These are phyloP conservation scores for Streblospio benedicti DNA, from an alignment of 1,140 invertebrate genomes.

Conservation along the genomic window DNA sequence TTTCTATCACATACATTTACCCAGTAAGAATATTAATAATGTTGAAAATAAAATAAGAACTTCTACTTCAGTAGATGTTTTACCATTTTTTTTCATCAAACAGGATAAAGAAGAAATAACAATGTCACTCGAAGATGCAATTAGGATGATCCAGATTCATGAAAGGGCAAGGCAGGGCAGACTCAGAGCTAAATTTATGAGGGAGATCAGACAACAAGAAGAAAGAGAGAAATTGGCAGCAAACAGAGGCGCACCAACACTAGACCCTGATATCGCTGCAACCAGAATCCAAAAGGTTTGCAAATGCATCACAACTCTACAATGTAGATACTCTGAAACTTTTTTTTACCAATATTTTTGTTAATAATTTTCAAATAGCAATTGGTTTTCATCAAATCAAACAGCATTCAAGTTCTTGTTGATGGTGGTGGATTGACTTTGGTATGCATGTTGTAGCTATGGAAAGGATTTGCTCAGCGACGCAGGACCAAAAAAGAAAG, in stretches of 20 bases:
- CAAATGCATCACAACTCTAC: too few relatives aligned
- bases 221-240: slow-evolving; percentile 36
- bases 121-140: slow-evolving; percentile 72
- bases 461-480: slow-evolving; percentile 44
- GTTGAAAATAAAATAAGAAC: too few relatives aligned
- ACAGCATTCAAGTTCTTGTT: too few relatives aligned
- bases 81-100: too few relatives aligned
- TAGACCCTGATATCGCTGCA: slow-evolving; percentile 43
- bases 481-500: slow-evolving; percentile 39
- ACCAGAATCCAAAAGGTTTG: slow-evolving; percentile 46
- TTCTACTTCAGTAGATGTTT: too few relatives aligned
- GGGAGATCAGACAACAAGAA: slow-evolving; percentile 62
- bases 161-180: slow-evolving; percentile 80
- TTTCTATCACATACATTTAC: too few relatives aligned
- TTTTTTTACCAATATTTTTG: too few relatives aligned
- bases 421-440: too few relatives aligned
- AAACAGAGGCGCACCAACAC: slow-evolving; percentile 35
- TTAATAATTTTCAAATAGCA: too few relatives aligned
- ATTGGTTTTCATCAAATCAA: too few relatives aligned
- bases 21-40: too few relatives aligned
- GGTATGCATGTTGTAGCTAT: slow-evolving; percentile 37
- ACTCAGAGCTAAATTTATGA: slow-evolving; percentile 74
- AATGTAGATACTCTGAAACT: too few relatives aligned
- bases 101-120: slow-evolving; percentile 40
- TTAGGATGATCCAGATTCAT: slow-evolving; percentile 75